Evolutionary conservation across 2,888 invertebrate genomes (phyloP), one percentile per base, ranked within the genome.

Genomic region (Crocallis elinguaria): DNA sequence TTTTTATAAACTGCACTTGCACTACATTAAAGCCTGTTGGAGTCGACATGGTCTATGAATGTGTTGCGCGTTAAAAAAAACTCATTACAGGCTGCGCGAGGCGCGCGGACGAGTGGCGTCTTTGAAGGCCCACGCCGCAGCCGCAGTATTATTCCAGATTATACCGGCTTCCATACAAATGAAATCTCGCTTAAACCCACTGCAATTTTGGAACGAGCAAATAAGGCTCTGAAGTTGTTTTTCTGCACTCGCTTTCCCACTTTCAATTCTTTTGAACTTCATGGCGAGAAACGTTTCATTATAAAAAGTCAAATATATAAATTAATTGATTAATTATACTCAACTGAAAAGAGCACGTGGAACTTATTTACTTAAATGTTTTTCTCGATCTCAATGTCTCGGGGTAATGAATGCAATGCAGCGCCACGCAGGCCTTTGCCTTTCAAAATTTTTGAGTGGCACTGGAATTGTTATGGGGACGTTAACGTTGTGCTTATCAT

Each of bases 121-220:
- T 90, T 90, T 90, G 90, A 89, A 84, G 86, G 86, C 85, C 82
- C 78, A 79, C 74, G 79, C 85, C 77, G 80, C 41, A 30, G 43
- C 83, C 84, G 87, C 85, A 79, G 88, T 85, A 91, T 91, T 89
- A 90, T 90, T 88, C 82, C 87, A 88, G 90, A 89, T 90, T 91
- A 91, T 89, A 77, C 84, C 83, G 77, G 86, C 84, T 87, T 82
- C 86, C 78, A 90, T 89, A 90, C 90, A 90, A 91, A 90, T 88
- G 89, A 91, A 90, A 89, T 88, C 89, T 88, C 88, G 84, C 88
- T 89, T 89, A 89, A 89, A 88, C 80, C 83, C 86, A 86, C 85
- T 88, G 89, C 90, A 89, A 86, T 89, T 90, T 89, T 77, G 87
- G 84, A 86, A 87, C 82, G 85, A 85, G 85, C 76, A 88, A 88